A percentile compares a stretch with the other conserved stretches of the same genome.
These are phyloP conservation scores for Macrostomum lignano DNA, from an alignment of 1,140 invertebrate genomes.

Conservation along the genomic window DNA sequence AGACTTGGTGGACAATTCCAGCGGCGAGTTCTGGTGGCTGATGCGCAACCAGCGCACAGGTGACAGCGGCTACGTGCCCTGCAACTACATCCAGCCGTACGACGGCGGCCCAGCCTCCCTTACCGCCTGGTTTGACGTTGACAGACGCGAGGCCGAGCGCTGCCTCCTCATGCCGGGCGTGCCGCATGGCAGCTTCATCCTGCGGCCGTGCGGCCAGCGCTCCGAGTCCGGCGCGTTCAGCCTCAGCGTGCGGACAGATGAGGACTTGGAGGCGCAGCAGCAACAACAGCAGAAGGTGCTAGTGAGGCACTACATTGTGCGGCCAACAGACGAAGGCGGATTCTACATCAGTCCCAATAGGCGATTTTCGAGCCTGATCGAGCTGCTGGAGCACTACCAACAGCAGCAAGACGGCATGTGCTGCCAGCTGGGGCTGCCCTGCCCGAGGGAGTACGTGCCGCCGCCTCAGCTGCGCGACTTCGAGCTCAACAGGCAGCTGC, in stretches of 20 bases:
- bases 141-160: slow-evolving; percentile 6
- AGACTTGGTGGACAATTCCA: no score
- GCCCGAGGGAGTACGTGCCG: no score
- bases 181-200: slow-evolving; percentile 9
- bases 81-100: slow-evolving; percentile 24
- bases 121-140: slow-evolving; percentile 7
- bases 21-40: slow-evolving; percentile 20
- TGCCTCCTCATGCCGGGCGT: slow-evolving; percentile 4
- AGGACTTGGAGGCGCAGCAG: no score
- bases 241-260: neutral
- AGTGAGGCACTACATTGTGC: slow-evolving; percentile 81
- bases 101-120: slow-evolving; percentile 9
- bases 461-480: no score
- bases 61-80: slow-evolving; percentile 21
- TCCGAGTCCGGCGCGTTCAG: slow-evolving; percentile 25
- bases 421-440: no score
- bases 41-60: slow-evolving; percentile 14
- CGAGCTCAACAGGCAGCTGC: no score
- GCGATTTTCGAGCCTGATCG: no score
- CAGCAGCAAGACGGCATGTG: no score
- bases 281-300: slow-evolving; percentile 58
- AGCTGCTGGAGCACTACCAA: no score
- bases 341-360: slow-evolving; percentile 70
- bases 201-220: slow-evolving; percentile 58
- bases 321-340: slow-evolving; percentile 62